These are phyloP conservation scores for Ormyrus labotus DNA, from an alignment of 2,888 invertebrate genomes.

Conservation along the genomic window DNA sequence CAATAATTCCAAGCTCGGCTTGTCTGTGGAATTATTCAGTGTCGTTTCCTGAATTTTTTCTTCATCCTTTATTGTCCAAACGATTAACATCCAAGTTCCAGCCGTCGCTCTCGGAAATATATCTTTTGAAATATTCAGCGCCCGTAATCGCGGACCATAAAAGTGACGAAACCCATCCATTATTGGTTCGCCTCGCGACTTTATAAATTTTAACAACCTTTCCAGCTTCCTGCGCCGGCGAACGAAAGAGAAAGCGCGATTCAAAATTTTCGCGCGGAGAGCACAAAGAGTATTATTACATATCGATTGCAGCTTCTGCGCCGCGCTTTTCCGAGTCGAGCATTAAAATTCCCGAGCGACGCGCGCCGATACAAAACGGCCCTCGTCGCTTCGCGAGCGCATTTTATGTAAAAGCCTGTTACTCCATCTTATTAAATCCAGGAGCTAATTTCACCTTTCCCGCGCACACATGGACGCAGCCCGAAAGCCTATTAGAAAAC, in stretches of 20 bases:
- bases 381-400: no score
- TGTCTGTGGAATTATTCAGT: no score
- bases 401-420: constrained; percentile 27
- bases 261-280: no score
- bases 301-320: background rate
- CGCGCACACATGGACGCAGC: background rate
- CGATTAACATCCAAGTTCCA: background rate
- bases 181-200: no score
- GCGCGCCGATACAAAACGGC: no score
- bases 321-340: background rate
- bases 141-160: constrained; percentile 5
- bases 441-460: constrained; percentile 40
- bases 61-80: background rate
- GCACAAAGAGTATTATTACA: constrained; percentile 11
- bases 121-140: background rate
- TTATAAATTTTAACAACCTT: no score
- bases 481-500: constrained; percentile 48
- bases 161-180: constrained; percentile 16
- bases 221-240: no score
- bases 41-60: no score
- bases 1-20: no score
- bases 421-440: constrained; percentile 38
- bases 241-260: constrained; percentile 22
- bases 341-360: background rate
- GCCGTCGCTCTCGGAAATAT: background rate